Evolutionary conservation across 2,888 invertebrate genomes (phyloP), one percentile per base, ranked within the genome.

Genomic region (Stenolophus ochropezus): DNA sequence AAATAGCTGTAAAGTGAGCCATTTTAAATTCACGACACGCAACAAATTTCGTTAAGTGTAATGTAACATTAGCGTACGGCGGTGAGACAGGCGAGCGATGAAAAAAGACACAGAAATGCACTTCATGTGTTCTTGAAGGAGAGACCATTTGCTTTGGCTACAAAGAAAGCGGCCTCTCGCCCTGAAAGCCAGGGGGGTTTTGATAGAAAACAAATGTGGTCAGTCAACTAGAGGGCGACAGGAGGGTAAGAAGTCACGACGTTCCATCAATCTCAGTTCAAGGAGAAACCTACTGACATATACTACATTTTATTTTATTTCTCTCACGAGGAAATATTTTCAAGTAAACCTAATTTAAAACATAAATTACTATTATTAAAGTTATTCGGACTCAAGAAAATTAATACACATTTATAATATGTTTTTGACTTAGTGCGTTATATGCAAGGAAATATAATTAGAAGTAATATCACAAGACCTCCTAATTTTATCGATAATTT

Each of bases 131-230:
- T 76, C 80, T 74, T 58, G 58, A 65, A 65, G 80, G 76, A 71
- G 49, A 25, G 51, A 71, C 76, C 79, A 78, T 76, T 80, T 82
- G 76, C 82, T 83, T 82, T 83, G 71, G 80, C 73, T 73, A 80
- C 80, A 80, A 80, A 80, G 80, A 80, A 80, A 73, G 73, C 71
- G 69, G 51, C 53, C 27, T 69, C 65, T 77, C 58, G 58, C 56
- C 21, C 76, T 79, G 65, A 79, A 79, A 79, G 79, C 79, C 51
- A 71, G 83, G 83, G 85, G 83, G 84, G 83, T 85, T 84, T 83
- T 83, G 85, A 87, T 87, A 86, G 88, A 87, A 88, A 88, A 88
- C 87, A 88, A 88, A 88, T 88, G 87, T 85, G 85, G 85, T 85
- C 85, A 87, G 87, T 87, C 87, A 86, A 75, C 53, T 25, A 8